Percentiles rank a stretch among this genome's conserved stretches.
These are phyloP conservation scores for Recurvirostra avosetta DNA, from an alignment of 2,113 vertebrate genomes.

Conservation along the genomic window DNA sequence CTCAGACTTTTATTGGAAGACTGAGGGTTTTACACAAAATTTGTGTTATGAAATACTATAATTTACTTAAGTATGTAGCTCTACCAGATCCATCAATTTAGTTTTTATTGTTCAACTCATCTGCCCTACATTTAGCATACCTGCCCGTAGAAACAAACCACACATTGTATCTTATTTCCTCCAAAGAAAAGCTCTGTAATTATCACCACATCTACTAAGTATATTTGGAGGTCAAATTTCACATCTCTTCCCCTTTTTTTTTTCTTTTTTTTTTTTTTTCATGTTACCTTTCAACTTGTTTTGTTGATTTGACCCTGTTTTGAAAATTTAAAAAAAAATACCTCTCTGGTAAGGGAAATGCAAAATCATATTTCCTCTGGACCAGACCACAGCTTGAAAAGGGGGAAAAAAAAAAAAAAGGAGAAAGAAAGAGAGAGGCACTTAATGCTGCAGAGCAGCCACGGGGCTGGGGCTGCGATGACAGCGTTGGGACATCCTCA, in stretches of 20 bases:
- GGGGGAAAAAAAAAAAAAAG: not conserved
- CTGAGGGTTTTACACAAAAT: not conserved
- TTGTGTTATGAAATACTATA: not conserved
- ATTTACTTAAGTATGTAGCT: not conserved
- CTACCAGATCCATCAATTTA: not conserved
- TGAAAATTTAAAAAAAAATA: not conserved
- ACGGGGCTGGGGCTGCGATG: not conserved
- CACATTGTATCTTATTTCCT: not conserved
- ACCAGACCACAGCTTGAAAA: not conserved
- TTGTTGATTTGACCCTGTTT: not conserved
- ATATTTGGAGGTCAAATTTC: slow-evolving; percentile 6
- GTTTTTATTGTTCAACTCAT: not conserved
- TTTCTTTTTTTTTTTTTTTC: not conserved
- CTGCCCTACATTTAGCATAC: not conserved
- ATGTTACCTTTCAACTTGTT: not conserved
- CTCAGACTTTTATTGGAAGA: not conserved
- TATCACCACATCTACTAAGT: not conserved
- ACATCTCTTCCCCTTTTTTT: not conserved
- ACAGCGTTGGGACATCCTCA: not conserved
- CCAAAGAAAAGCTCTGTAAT: not conserved
- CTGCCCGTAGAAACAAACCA: not conserved
- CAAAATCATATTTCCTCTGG: not conserved
- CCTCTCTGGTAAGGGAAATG: not conserved
- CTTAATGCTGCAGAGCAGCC: not conserved
- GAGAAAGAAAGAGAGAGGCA: not conserved